Conservation (phyloP, 53 echinoderm and acorn worm species). For the Paracentrotus lividus region DNA sequence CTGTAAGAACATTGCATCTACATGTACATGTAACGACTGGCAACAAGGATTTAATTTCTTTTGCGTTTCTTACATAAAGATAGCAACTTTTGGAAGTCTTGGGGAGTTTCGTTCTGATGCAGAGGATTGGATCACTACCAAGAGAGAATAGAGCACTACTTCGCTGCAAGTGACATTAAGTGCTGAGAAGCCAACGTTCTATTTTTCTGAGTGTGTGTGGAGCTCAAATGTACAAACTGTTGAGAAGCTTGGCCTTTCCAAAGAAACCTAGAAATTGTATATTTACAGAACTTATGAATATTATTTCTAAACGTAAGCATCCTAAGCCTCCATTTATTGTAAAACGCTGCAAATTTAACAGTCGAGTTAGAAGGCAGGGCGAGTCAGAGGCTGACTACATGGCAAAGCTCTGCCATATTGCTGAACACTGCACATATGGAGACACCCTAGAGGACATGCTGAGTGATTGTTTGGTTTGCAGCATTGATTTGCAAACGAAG, state of each 20-base stretch:
- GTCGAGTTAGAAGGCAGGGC: not conserved
- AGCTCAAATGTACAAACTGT: conserved; percentile 23
- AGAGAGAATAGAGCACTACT: too few species aligned
- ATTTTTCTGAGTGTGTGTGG: conserved; percentile 69
- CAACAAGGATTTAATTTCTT: too few species aligned
- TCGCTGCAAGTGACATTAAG: too few species aligned
- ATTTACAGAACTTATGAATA: conserved; percentile 27
- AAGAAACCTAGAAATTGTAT: conserved; percentile 60
- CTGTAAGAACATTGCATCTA: too few species aligned
- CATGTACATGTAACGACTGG: too few species aligned
- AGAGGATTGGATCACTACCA: too few species aligned
- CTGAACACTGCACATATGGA: conserved; percentile 45
- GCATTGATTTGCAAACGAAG: too few species aligned
- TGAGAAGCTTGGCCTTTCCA: conserved; percentile 55
- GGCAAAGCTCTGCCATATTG: conserved; percentile 4
- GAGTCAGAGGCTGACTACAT: conserved; percentile 41
- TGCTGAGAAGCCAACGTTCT: too few species aligned
- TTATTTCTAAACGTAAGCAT: conserved; percentile 55
- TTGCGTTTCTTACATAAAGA: too few species aligned
- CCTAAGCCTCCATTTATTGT: conserved; percentile 60
- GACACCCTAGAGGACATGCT: conserved; percentile 45
- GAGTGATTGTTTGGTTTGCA: conserved; percentile 58
- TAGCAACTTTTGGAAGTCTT: too few species aligned
- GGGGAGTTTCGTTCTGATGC: too few species aligned
- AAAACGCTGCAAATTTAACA: conserved; percentile 62